Percentiles rank a stretch among this genome's conserved stretches.
These are phyloP conservation scores for Chaetodon trifasciatus DNA, from an alignment of 2,797 vertebrate genomes.

Conservation along the genomic window DNA sequence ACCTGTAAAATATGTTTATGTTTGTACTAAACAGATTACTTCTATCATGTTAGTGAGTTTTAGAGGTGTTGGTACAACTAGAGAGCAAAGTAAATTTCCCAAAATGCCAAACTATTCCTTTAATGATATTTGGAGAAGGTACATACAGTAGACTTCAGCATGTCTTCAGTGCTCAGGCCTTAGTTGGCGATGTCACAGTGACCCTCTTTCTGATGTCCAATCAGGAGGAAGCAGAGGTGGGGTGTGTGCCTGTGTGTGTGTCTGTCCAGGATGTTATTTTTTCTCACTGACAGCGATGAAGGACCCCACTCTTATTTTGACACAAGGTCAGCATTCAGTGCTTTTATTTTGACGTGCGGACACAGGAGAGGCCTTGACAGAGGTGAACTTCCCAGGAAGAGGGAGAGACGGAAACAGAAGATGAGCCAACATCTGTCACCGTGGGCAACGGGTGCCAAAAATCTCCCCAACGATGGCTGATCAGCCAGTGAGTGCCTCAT, in stretches of 20 bases:
- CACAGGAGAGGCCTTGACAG: conserved; percentile 52
- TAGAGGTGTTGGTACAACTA: neutral
- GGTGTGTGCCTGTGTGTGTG: neutral
- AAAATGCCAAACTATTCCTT: neutral
- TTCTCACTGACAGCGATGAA: conserved; percentile 46
- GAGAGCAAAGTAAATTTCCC: neutral
- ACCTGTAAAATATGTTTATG: neutral
- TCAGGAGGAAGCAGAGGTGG: neutral
- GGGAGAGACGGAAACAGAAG: conserved; percentile 6
- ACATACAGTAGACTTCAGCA: neutral
- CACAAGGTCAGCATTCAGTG: conserved; percentile 23
- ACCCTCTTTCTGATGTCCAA: neutral
- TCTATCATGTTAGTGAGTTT: neutral
- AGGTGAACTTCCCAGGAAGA: conserved; percentile 42
- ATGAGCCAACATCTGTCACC: conserved; percentile 35
- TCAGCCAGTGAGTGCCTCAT: neutral
- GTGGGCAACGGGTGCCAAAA: conserved; percentile 15
- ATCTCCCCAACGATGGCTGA: neutral
- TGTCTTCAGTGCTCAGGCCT: neutral
- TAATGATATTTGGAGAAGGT: neutral
- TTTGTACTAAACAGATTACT: neutral
- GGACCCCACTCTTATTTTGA: conserved; percentile 56
- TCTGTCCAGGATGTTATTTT: conserved; percentile 51
- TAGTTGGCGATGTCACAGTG: neutral
- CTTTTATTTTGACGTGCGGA: conserved; percentile 64